Evolutionary conservation across 2,888 invertebrate species (phyloP).

Genomic region (Gisinianus flammeolus): DNA sequence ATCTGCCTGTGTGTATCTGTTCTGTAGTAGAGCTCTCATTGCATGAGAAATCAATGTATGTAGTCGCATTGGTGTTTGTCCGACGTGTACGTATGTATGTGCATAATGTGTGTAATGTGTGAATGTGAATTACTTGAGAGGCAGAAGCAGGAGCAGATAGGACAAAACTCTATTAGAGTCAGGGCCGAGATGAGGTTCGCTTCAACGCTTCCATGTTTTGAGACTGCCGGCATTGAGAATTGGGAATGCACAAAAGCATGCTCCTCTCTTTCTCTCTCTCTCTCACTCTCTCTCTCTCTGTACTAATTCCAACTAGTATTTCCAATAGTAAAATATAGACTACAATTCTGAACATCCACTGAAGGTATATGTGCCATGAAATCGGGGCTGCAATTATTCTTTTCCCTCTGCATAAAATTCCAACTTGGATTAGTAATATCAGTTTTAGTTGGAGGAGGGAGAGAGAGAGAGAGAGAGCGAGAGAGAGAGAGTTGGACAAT

Average conservation of each 20-base stretch:
- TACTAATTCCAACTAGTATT: neutral
- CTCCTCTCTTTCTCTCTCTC: conserved; percentile 12
- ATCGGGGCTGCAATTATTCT: too few species aligned
- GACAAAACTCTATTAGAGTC: conserved; percentile 33
- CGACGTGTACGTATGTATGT: neutral
- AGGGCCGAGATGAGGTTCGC: conserved; percentile 49
- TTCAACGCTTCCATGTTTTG: conserved; percentile 49
- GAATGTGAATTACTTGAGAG: neutral
- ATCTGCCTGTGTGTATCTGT: neutral
- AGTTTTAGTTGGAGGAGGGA: too few species aligned
- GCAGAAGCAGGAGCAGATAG: neutral
- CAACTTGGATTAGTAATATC: too few species aligned
- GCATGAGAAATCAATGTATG: neutral
- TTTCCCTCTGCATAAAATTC: too few species aligned
- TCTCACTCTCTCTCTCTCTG: neutral
- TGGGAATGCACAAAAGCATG: conserved; percentile 28
- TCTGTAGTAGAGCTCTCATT: neutral
- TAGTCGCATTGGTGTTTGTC: neutral
- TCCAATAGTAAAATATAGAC: neutral
- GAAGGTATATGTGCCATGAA: too few species aligned
- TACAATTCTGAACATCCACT: too few species aligned
- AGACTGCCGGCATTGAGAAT: conserved; percentile 38
- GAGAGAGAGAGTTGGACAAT: too few species aligned
- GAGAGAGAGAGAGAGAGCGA: too few species aligned
- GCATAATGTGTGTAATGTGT: neutral